Evolutionary conservation across 1,140 invertebrate genomes (phyloP), one percentile per base, ranked within the genome.

Genomic region (Drosophila quadrilineata): DNA sequence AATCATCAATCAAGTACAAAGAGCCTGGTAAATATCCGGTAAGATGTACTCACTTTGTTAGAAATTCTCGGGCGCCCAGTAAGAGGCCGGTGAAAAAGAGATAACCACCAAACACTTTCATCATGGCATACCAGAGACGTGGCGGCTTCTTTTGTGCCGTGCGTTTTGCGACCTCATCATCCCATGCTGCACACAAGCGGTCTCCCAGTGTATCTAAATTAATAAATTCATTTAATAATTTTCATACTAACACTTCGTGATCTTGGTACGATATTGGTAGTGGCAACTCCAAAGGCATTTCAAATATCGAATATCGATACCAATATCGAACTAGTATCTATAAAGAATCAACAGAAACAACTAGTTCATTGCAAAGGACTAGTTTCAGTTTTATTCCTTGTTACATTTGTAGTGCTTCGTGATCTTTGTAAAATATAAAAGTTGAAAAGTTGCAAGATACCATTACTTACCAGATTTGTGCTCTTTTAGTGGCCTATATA

Each of bases 401-500:
- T 8, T 12, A 2, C 0, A 0, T n/a, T 26, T 31, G 29, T 6
- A 29, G 10, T 17, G 26, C 19, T n/a, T n/a, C 19, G 16, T 24
- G 41, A 50, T n/a, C n/a, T n/a, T n/a, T n/a, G n/a, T n/a, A n/a
- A n/a, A n/a, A n/a, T n/a, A n/a, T n/a, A n/a, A n/a, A n/a, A n/a
- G n/a, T n/a, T n/a, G n/a, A n/a, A n/a, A n/a, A n/a, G n/a, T n/a
- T n/a, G n/a, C n/a, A n/a, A n/a, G n/a, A n/a, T n/a, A n/a, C n/a
- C n/a, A n/a, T 6, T 1, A 36, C 53, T 69, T 19, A 84, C 79
- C 88, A 2, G 92, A 92, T 48, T 89, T 89, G 71, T 93, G 92
- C 45, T 92, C 91, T 17, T 89, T 86, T 1, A 93, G 80, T 10
- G 92, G 90, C 54, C 90, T 75, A 64, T 91, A 92, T 0, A 93